Base-by-base conservation (phyloP, 1,140 invertebrate genomes). In the Sycophila sp. region DNA sequence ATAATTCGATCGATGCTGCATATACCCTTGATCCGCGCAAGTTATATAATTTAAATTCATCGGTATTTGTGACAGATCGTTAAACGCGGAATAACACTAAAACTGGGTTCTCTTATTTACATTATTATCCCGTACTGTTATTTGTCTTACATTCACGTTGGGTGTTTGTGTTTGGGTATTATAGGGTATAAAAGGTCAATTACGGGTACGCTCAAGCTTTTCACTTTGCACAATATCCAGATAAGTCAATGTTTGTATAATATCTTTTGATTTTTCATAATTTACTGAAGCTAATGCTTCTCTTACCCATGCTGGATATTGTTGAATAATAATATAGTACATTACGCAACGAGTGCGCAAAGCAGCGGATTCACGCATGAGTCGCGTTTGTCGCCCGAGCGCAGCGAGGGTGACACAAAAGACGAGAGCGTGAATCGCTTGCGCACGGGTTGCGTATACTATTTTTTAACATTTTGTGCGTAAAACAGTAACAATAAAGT, bases 321-420 rank as follows among this genome's bases (percentile, higher is more conserved):
- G 75, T 60, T 74, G 66, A n/a, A 74, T 34, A n/a, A 76, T 74
- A 4, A 28, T 38, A 55, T 58, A 72, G n/a, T n/a, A n/a, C n/a
- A n/a, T n/a, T n/a, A n/a, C n/a, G n/a, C n/a, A n/a, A n/a, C n/a
- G n/a, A n/a, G n/a, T n/a, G n/a, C n/a, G n/a, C n/a, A n/a, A n/a
- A n/a, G n/a, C n/a, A n/a, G n/a, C n/a, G n/a, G n/a, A n/a, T n/a
- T n/a, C n/a, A n/a, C n/a, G n/a, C n/a, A n/a, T n/a, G n/a, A n/a
- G n/a, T n/a, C n/a, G n/a, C n/a, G n/a, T n/a, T n/a, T n/a, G n/a
- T n/a, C n/a, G n/a, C n/a, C n/a, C n/a, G n/a, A n/a, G n/a, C n/a
- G n/a, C n/a, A n/a, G n/a, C n/a, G n/a, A n/a, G n/a, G n/a, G n/a
- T n/a, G n/a, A n/a, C n/a, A n/a, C n/a, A n/a, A n/a, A n/a, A n/a